Conservation (phyloP, 2,113 vertebrate species). For the Menidia beryllina region DNA sequence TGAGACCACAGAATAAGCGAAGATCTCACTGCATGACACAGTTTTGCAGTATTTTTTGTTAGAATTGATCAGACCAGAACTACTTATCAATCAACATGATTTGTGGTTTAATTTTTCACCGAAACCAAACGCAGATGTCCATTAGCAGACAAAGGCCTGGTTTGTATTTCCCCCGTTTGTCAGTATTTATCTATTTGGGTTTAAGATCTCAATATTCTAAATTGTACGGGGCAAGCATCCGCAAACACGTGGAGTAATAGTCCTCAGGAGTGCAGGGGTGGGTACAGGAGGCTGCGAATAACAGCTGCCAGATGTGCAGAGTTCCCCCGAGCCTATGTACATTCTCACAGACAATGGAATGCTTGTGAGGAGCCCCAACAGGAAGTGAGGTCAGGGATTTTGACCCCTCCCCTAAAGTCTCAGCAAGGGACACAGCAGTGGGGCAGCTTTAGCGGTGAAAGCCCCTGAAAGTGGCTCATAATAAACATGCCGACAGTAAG, state of each 20-base stretch:
- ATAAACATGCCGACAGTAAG: conserved; percentile 59
- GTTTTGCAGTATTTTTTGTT: no score
- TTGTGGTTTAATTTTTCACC: no score
- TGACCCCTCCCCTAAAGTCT: conserved; percentile 75
- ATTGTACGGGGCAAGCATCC: conserved; percentile 49
- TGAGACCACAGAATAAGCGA: conserved; percentile 15
- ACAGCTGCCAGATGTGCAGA: conserved; percentile 85
- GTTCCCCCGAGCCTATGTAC: conserved; percentile 77
- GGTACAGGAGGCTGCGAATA: conserved; percentile 75
- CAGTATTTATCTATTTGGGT: no score
- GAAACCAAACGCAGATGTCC: no score
- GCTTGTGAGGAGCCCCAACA: conserved; percentile 83
- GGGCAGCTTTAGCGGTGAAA: conserved; percentile 51
- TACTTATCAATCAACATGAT: no score
- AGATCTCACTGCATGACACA: neutral
- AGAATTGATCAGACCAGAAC: neutral
- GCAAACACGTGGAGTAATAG: conserved; percentile 45
- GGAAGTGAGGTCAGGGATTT: conserved; percentile 86
- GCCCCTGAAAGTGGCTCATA: conserved; percentile 58
- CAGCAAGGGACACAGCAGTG: conserved; percentile 54
- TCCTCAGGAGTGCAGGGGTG: conserved; percentile 28
- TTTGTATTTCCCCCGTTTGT: no score
- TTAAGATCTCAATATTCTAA: no score
- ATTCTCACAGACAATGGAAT: conserved; percentile 87
- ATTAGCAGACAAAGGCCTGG: neutral